These are phyloP conservation scores for Eira barbara DNA, from an alignment of 2,113 vertebrate species.

Conservation along the genomic window DNA sequence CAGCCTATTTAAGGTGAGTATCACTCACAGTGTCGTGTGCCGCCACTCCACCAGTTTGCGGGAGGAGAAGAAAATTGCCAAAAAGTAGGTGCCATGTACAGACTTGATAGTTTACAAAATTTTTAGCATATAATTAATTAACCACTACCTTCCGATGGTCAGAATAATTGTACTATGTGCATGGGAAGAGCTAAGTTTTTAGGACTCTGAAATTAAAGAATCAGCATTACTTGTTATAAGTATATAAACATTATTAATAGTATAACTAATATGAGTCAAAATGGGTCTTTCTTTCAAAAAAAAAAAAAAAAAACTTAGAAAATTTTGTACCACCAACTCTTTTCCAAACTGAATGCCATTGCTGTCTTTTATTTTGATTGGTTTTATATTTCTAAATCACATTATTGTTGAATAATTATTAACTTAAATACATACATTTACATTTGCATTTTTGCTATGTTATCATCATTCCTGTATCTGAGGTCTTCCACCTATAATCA, in stretches of 20 bases:
- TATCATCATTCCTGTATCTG: neutral
- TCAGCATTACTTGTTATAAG: neutral
- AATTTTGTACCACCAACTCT: neutral
- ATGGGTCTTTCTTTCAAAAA: neutral
- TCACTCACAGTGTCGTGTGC: neutral
- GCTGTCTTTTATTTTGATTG: neutral
- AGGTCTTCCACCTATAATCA: neutral
- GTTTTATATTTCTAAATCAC: neutral
- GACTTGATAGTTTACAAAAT: neutral
- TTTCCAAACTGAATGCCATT: neutral
- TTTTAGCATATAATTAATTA: neutral
- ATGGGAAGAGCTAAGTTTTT: neutral
- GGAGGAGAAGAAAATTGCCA: neutral
- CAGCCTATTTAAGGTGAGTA: neutral
- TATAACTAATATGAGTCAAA: neutral
- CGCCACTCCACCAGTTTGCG: neutral
- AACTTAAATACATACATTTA: neutral
- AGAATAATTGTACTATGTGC: neutral
- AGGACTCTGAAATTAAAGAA: neutral
- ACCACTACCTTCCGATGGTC: neutral
- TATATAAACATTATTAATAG: neutral
- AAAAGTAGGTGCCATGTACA: neutral
- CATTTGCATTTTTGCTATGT: neutral
- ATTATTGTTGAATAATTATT: neutral
- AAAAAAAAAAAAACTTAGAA: neutral